Evolutionary conservation across 1,140 invertebrate species (phyloP), one percentile per base, ranked within the genome.

Genomic region (Caenorhabditis inopinata): DNA sequence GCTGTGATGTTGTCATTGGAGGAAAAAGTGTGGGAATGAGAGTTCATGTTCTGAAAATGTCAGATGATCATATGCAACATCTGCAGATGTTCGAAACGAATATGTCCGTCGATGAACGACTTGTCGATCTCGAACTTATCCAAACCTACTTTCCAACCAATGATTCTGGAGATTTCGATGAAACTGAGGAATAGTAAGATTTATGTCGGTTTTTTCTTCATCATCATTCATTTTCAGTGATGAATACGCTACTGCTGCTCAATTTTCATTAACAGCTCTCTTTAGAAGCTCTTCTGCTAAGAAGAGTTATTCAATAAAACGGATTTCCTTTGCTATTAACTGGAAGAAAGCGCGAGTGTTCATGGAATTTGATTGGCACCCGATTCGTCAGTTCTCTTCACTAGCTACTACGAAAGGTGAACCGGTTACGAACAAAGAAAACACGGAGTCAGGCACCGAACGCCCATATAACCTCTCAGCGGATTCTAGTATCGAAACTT

Each of bases 291-390:
- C 58, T 11, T 42, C 58, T 4, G 29, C 58, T 18, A 68, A 68
- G 16, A 68, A 68, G n/a, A 42, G 5, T 18, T 68, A 68, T 25
- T 68, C 58, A 6, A 38, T 68, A 32, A 68, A 68, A 21, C 32
- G 58, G 11, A 7, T 68, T 7, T 38, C 58, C 9, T 68, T 68
- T 25, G 58, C 32, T 11, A 38, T 68, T 18, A 16, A 68, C 6
- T 68, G 58, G 58, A 68, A 42, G 38, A 42, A 23, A 3, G 58
- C 16, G 23, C 3, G 27, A 38, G 32, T 38, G 0, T 68, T 38
- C 58, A 68, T 32, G 9, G 58, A 68, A 38, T 68, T 68, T 18
- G 58, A 68, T 38, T 68, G 58, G 58, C 58, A 68, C n/a, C 11
- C 58, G 0, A 32, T 68, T 14, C 29, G 25, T 38, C 58, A 68